Percentiles rank a stretch among this genome's conserved stretches.
Evolutionary conservation across 2,888 invertebrate genomes (phyloP).

Genomic region (Rhaphigaster nebulosa): DNA sequence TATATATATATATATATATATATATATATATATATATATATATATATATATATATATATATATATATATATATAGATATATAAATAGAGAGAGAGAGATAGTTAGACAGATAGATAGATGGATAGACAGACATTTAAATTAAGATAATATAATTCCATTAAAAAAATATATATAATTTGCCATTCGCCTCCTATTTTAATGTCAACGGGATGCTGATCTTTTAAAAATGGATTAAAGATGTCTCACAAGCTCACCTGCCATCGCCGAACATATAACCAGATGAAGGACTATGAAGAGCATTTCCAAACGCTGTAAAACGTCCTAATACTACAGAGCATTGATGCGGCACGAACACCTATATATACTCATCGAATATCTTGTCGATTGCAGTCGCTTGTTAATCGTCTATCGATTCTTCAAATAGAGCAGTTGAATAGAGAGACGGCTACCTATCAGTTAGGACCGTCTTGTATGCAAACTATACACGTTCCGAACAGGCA

Average conservation of each 20-base stretch:
- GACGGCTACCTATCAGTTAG: neutral
- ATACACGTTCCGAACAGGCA: neutral
- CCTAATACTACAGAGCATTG: neutral
- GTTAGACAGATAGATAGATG: too few relatives aligned
- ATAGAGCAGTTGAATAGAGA: neutral
- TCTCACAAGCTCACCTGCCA: neutral
- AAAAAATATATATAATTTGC: too few relatives aligned
- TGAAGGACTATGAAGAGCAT: neutral
- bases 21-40: too few relatives aligned
- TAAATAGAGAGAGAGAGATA: too few relatives aligned
- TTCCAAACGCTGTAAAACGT: neutral
- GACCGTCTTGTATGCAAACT: conserved; percentile 35
- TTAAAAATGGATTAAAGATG: too few relatives aligned
- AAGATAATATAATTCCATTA: too few relatives aligned
- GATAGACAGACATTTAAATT: too few relatives aligned
- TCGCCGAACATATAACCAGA: neutral
- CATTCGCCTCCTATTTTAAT: too few relatives aligned
- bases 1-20: too few relatives aligned
- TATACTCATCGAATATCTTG: neutral
- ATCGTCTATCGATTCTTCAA: neutral
- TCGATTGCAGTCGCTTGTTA: neutral
- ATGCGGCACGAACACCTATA: neutral
- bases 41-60: too few relatives aligned
- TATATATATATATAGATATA: too few relatives aligned
- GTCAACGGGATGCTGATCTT: too few relatives aligned